phyloP scores from a whole-genome alignment of 1,140 invertebrate genomes.

The Neodiprion lecontei region DNA sequence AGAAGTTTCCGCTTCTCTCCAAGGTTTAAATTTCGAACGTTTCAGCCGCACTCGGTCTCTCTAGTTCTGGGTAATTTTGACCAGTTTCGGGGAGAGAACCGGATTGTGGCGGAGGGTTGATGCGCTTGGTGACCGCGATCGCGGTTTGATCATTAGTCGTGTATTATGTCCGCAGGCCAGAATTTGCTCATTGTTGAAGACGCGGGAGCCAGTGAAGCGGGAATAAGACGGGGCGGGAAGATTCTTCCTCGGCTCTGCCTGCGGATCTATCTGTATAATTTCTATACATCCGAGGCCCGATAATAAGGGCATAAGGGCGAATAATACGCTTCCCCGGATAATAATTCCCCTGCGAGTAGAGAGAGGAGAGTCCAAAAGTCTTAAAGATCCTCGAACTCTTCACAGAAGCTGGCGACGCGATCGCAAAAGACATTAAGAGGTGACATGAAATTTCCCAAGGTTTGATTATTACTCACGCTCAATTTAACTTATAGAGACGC shows the following conservation, averaged over 20 bases:
- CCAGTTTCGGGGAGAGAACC: too few species aligned
- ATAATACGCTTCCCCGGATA: neutral
- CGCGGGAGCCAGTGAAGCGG: too few species aligned
- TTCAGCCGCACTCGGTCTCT: too few species aligned
- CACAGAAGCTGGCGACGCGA: neutral
- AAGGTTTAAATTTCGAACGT: too few species aligned
- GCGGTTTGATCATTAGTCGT: neutral
- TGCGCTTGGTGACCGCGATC: neutral
- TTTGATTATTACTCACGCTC: slow-evolving; percentile 48
- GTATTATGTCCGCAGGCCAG: neutral
- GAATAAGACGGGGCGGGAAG: too few species aligned
- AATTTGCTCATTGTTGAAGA: neutral
- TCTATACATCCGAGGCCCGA: neutral
- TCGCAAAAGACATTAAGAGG: slow-evolving; percentile 33
- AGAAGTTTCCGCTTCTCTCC: too few species aligned
- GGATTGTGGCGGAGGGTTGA: too few species aligned
- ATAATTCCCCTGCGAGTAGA: neutral
- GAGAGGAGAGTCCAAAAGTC: neutral
- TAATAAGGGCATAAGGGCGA: neutral
- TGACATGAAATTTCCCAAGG: slow-evolving; percentile 27
- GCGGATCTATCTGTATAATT: neutral
- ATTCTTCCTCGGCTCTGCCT: too few species aligned
- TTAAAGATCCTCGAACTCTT: neutral
- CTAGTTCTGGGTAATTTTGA: too few species aligned
- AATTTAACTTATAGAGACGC: slow-evolving; percentile 44